These are phyloP conservation scores for Podabrus alpinus DNA, from an alignment of 2,888 invertebrate genomes.

Conservation along the genomic window DNA sequence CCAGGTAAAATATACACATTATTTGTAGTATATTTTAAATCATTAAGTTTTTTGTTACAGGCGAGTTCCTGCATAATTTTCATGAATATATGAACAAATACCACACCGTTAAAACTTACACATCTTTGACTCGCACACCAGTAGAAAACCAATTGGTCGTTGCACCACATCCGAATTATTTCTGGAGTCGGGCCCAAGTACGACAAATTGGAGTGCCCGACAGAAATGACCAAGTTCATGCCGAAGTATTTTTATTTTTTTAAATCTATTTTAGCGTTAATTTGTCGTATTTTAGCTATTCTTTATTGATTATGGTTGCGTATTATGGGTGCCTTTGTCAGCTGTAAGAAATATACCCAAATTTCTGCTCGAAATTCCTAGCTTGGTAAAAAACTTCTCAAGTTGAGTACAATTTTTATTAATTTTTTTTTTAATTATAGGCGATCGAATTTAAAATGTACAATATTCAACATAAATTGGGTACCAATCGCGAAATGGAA, in stretches of 20 bases:
- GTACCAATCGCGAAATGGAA: background rate
- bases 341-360: constrained; percentile 9
- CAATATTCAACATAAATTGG: constrained; percentile 14
- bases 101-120: constrained; percentile 2
- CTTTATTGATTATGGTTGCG: constrained; percentile 24
- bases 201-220: constrained; percentile 1
- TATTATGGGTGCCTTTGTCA: background rate
- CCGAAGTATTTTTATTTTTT: background rate
- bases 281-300: constrained; percentile 8
- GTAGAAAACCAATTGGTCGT: constrained; percentile 9
- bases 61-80: background rate
- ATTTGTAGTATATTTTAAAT: background rate
- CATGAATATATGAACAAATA: constrained; percentile 12
- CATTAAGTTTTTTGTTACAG: background rate
- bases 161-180: constrained; percentile 15
- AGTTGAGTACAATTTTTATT: background rate
- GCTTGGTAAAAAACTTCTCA: constrained; percentile 6
- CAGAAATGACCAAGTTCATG: background rate
- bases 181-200: constrained; percentile 24
- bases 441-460: constrained; percentile 20
- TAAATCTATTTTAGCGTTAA: background rate
- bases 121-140: constrained; percentile 6
- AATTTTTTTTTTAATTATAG: constrained; percentile 14
- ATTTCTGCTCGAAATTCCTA: constrained; percentile 8
- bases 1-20: constrained; percentile 1